phyloP scores from a whole-genome alignment of 2,113 vertebrate species.

The Zapornia atra region DNA sequence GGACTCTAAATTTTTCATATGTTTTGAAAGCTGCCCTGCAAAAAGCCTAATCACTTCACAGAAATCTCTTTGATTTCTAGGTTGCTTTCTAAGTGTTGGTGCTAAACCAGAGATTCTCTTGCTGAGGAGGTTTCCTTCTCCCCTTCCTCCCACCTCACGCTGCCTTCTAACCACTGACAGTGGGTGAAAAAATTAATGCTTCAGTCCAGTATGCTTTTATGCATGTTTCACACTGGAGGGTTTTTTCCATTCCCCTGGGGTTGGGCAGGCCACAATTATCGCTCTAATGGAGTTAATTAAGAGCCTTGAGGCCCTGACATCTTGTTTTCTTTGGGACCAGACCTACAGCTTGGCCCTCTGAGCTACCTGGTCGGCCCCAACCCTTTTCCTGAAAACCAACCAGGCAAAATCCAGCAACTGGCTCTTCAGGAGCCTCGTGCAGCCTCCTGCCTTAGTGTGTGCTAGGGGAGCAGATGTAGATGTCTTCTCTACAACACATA shows the following conservation, averaged over 20 bases:
- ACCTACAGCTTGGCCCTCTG: background rate
- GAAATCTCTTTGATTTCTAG: background rate
- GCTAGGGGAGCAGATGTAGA: background rate
- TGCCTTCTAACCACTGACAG: background rate
- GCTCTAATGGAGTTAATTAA: slow-evolving; percentile 55
- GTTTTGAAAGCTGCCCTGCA: background rate
- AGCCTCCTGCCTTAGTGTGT: background rate
- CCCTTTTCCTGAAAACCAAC: background rate
- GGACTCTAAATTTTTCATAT: background rate
- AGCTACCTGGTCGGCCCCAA: slow-evolving; percentile 7
- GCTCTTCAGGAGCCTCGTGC: background rate
- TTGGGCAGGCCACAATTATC: slow-evolving; percentile 19
- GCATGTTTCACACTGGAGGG: background rate
- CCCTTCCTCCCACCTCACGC: background rate
- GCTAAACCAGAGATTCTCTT: background rate
- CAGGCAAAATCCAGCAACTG: background rate
- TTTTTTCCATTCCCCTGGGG: slow-evolving; percentile 61
- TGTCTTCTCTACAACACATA: rapidly evolving
- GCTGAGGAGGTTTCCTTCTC: background rate
- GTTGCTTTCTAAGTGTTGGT: background rate
- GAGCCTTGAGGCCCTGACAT: background rate
- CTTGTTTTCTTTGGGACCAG: slow-evolving; percentile 62
- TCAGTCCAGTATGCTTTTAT: slow-evolving; percentile 10
- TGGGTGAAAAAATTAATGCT: slow-evolving; percentile 14
- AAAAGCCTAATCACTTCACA: background rate